Conservation (phyloP, 2,888 invertebrate species). For the Boloria selene region DNA sequence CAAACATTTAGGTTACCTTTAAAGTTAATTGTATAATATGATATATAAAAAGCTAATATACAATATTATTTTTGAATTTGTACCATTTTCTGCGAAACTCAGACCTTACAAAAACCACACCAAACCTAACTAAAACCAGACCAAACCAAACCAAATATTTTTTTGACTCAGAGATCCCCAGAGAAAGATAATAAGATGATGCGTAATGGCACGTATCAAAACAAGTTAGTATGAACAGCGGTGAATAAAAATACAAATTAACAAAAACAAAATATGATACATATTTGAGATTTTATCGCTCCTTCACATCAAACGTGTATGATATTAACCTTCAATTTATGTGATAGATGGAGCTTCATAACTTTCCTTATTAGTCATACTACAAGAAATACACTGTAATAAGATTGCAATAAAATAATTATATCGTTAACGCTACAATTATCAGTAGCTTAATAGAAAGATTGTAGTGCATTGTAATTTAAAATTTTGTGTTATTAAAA, state of each 20-base stretch:
- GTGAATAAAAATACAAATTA: not conserved
- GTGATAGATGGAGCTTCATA: conserved; percentile 28
- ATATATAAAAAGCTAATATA: too few relatives aligned
- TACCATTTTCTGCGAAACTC: too few relatives aligned
- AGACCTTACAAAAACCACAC: too few relatives aligned
- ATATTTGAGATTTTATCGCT: not conserved
- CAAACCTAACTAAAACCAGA: too few relatives aligned
- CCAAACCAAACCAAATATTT: too few relatives aligned
- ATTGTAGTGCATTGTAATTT: conserved; percentile 11
- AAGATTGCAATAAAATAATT: conserved; percentile 30
- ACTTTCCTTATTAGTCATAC: conserved; percentile 34
- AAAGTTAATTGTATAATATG: too few relatives aligned
- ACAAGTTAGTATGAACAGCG: too few relatives aligned
- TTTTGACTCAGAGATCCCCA: too few relatives aligned
- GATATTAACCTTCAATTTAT: not conserved
- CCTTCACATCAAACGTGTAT: not conserved
- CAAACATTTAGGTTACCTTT: too few relatives aligned
- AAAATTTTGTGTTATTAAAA: conserved; percentile 8
- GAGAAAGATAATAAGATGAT: too few relatives aligned
- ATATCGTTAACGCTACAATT: conserved; percentile 22
- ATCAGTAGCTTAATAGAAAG: not conserved
- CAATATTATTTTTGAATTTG: too few relatives aligned
- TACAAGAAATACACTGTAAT: conserved; percentile 25
- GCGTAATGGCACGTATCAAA: too few relatives aligned
- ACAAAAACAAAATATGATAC: not conserved